Base-by-base conservation (phyloP, 2,797 vertebrate genomes). In the Cryptoblepharus egeriae region DNA sequence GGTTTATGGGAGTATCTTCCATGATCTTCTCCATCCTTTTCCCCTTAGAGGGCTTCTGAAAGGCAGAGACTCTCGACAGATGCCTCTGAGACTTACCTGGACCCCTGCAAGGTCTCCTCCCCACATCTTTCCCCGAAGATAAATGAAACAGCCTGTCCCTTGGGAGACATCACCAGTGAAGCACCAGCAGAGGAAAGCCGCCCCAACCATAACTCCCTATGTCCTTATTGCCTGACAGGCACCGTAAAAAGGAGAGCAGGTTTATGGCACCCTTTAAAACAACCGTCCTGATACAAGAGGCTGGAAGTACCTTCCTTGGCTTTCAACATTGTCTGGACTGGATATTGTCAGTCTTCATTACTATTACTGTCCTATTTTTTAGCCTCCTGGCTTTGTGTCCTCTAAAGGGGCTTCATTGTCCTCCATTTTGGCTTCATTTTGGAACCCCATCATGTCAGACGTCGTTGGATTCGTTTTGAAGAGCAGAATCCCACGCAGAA, bases 141-240 rank as follows among this genome's bases (percentile, higher is more conserved):
- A 89, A 92, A 91, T 72, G 55, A 88, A 89, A 91, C 61, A 87
- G 88, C 28, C 0, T 80, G 24, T 88, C 88, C 86, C 91, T 85
- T 13, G 88, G 22, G 81, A 90, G 88, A 61, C 87, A 84, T 72
- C 71, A 77, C 52, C 79, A 57, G 84, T 87, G 78, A 63, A 92
- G 91, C 90, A 80, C 86, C 70, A 18, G 80, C 65, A 61, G n/a
- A 73, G 49, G 0, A 30, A 77, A 82, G 77, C 88, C 68, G 57
- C 73, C 2, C 1, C 80, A 49, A 78, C 45, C 75, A 58, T 92
- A 84, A 92, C 57, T 93, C 85, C 88, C 92, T 77, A 2, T 61
- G 90, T 92, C 91, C 91, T 93, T 79, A 89, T 77, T 90, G 90
- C 92, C 92, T 81, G 90, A 93, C 86, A 94, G 89, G 85, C 79